A percentile compares a stretch with the other conserved stretches of the same genome.
Evolutionary conservation across 1,140 invertebrate genomes (phyloP).

Genomic region (Chrysoperla carnea): DNA sequence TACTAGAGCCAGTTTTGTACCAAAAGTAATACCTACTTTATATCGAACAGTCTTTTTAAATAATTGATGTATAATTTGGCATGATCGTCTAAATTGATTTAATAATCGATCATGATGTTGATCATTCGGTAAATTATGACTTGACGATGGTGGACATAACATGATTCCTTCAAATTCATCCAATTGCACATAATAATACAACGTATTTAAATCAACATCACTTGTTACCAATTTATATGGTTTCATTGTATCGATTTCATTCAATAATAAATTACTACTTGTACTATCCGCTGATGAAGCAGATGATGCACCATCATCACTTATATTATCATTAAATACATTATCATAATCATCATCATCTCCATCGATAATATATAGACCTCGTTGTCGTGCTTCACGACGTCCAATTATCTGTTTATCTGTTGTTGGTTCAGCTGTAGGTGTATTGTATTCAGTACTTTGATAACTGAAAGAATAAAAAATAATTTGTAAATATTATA

Average conservation of each 20-base stretch:
- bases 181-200: constrained; percentile 49
- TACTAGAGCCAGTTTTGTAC: neutral
- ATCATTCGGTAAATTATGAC: constrained; percentile 23
- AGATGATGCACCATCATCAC: neutral
- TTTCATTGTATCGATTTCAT: constrained; percentile 46
- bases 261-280: constrained; percentile 31
- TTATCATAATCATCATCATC: neutral
- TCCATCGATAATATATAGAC: neutral
- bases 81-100: constrained; percentile 42
- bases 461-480: constrained; percentile 40
- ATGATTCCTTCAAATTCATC: constrained; percentile 45
- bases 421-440: constrained; percentile 34
- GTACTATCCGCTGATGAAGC: constrained; percentile 11
- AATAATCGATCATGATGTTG: constrained; percentile 34
- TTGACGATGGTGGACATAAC: constrained; percentile 34
- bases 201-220: constrained; percentile 32
- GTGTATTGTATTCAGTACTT: constrained; percentile 29
- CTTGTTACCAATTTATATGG: constrained; percentile 42
- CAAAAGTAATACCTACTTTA: constrained; percentile 24
- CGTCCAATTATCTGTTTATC: constrained; percentile 5
- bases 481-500: constrained; percentile 26
- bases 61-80: constrained; percentile 46
- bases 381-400: neutral
- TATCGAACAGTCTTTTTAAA: constrained; percentile 47
- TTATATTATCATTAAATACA: no score